phyloP scores from a whole-genome alignment of 2,797 vertebrate genomes.

The Ispidina lecontei region DNA sequence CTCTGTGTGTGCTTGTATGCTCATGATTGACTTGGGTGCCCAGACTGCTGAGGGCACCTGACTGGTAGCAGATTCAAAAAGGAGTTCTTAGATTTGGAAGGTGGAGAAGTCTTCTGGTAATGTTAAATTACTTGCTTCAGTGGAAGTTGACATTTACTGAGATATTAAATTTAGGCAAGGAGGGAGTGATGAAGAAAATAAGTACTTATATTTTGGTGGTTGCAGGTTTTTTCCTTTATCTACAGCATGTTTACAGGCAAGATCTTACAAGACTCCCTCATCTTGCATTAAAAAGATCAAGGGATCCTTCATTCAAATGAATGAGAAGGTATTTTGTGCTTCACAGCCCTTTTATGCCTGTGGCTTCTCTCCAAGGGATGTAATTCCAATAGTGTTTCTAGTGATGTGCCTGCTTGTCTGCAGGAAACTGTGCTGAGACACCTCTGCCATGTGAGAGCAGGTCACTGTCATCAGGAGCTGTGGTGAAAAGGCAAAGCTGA shows the following conservation, averaged over 20 bases:
- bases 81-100: neutral
- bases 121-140: neutral
- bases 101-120: neutral
- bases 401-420: neutral
- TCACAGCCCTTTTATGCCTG: slow-evolving; percentile 11
- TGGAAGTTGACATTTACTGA: slow-evolving; percentile 24
- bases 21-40: neutral
- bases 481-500: neutral
- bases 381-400: slow-evolving; percentile 24
- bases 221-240: slow-evolving; percentile 27
- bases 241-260: slow-evolving; percentile 3
- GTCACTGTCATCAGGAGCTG: neutral
- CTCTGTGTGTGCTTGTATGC: neutral
- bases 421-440: neutral
- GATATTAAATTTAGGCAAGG: slow-evolving; percentile 10
- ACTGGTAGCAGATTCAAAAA: neutral
- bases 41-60: neutral
- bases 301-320: slow-evolving; percentile 41
- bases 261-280: slow-evolving; percentile 27
- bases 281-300: slow-evolving; percentile 36
- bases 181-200: slow-evolving; percentile 13
- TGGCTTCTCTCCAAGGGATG: slow-evolving; percentile 35
- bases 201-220: slow-evolving; percentile 21
- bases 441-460: neutral
- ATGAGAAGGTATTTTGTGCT: slow-evolving; percentile 26